Conservation (phyloP, 2,888 invertebrate species). For the Sinelater perroti region DNA sequence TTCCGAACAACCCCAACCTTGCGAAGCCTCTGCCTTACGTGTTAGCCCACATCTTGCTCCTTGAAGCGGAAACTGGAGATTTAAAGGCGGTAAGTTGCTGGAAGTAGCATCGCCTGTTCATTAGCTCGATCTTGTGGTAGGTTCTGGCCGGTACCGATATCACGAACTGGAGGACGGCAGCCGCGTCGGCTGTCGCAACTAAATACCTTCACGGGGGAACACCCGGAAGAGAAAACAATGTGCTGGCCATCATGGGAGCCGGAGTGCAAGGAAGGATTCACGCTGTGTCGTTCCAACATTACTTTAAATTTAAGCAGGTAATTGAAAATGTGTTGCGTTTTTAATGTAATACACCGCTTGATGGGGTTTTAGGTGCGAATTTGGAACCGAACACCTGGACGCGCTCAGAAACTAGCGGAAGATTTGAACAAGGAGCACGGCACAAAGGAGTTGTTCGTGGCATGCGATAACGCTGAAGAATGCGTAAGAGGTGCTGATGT, state of each 20-base stretch:
- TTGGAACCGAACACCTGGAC: slow-evolving; percentile 64
- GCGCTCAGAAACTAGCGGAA: slow-evolving; percentile 55
- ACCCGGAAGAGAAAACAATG: slow-evolving; percentile 35
- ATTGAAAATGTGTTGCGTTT: background rate
- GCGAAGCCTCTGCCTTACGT: slow-evolving; percentile 56
- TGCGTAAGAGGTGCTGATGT: slow-evolving; percentile 69
- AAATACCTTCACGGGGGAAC: slow-evolving; percentile 59
- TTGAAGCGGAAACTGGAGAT: slow-evolving; percentile 59
- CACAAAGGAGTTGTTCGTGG: slow-evolving; percentile 39
- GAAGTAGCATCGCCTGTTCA: no score
- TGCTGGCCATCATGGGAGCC: slow-evolving; percentile 64
- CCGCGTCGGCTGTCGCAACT: slow-evolving; percentile 67
- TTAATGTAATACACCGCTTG: background rate
- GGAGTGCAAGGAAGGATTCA: slow-evolving; percentile 65
- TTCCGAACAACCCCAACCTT: slow-evolving; percentile 52
- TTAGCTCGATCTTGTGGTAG: slow-evolving; percentile 46
- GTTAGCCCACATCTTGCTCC: slow-evolving; percentile 61
- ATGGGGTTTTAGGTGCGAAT: slow-evolving; percentile 58
- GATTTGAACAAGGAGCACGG: slow-evolving; percentile 46
- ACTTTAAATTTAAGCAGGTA: slow-evolving; percentile 61
- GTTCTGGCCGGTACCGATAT: slow-evolving; percentile 64
- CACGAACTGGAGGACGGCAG: slow-evolving; percentile 67
- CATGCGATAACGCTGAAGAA: slow-evolving; percentile 55
- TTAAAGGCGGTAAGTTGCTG: slow-evolving; percentile 56
- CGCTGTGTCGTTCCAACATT: slow-evolving; percentile 62